A percentile compares a stretch with the other conserved stretches of the same genome.
Conservation (phyloP, 1,140 invertebrate genomes). For the Trichomalopsis sarcophagae region DNA sequence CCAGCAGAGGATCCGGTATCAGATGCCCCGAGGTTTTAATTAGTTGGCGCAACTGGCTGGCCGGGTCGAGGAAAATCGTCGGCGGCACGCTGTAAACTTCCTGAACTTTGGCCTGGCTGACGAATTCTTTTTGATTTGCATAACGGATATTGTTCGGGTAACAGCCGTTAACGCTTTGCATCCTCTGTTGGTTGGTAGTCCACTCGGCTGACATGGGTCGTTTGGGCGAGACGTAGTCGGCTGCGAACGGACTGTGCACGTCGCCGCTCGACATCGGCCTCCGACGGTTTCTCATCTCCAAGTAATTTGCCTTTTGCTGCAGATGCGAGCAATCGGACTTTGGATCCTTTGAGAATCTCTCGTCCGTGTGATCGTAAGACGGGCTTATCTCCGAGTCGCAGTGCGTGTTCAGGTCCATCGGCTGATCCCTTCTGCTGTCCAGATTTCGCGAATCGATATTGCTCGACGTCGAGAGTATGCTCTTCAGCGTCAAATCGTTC, state of each 20-base stretch:
- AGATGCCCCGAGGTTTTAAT: slow-evolving; percentile 81
- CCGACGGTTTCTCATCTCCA: neutral
- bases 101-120: slow-evolving; percentile 8
- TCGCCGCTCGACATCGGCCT: slow-evolving; percentile 61
- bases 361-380: slow-evolving; percentile 13
- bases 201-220: slow-evolving; percentile 60
- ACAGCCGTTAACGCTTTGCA: slow-evolving; percentile 12
- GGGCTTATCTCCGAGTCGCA: slow-evolving; percentile 22
- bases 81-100: slow-evolving; percentile 22
- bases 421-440: slow-evolving; percentile 56
- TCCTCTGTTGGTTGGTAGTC: slow-evolving; percentile 47
- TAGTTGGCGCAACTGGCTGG: slow-evolving; percentile 84
- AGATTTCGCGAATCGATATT: slow-evolving; percentile 56
- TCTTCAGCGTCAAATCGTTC: slow-evolving; percentile 65
- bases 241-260: slow-evolving; percentile 55
- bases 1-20: slow-evolving; percentile 86
- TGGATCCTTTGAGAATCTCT: slow-evolving; percentile 11
- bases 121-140: slow-evolving; percentile 21
- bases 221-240: slow-evolving; percentile 54
- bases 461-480: slow-evolving; percentile 62
- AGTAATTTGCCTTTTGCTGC: slow-evolving; percentile 16
- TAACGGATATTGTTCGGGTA: neutral
- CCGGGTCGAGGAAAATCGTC: slow-evolving; percentile 74
- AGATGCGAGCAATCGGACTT: neutral
- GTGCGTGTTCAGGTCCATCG: slow-evolving; percentile 13